These are phyloP conservation scores for Zygogramma bicolorata DNA, from an alignment of 2,888 invertebrate genomes.

Conservation along the genomic window DNA sequence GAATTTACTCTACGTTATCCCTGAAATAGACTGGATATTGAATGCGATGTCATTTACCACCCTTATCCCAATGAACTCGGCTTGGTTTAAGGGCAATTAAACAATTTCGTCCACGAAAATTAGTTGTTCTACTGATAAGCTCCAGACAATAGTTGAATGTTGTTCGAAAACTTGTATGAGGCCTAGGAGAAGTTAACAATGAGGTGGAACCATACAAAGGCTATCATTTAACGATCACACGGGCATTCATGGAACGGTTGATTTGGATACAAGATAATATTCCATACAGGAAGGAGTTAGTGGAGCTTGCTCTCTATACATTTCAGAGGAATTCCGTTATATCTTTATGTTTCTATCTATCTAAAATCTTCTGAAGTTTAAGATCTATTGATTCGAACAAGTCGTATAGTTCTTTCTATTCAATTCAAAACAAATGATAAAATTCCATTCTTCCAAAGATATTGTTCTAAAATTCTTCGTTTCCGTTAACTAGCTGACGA, in stretches of 20 bases:
- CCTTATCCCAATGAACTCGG: neutral
- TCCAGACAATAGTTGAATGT: conserved; percentile 1
- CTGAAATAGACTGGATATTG: no score
- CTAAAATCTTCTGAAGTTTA: no score
- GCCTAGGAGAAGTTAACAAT: neutral
- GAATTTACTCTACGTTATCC: neutral
- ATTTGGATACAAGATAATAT: neutral
- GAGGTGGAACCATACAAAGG: neutral
- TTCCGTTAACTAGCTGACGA: no score
- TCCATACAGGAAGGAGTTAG: neutral
- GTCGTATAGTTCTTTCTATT: no score
- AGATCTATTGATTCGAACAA: no score
- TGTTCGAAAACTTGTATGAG: neutral
- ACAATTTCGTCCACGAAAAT: conserved; percentile 3
- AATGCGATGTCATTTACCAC: neutral
- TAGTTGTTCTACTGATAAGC: conserved; percentile 5
- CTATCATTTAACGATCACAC: neutral
- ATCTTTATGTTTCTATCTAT: no score
- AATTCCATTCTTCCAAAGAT: no score
- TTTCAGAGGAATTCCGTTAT: no score
- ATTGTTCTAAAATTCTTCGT: no score
- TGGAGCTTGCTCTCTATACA: neutral
- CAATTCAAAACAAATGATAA: no score
- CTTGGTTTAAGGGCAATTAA: neutral
- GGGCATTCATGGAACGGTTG: neutral